Evolutionary conservation across 2,888 invertebrate genomes (phyloP), one percentile per base, ranked within the genome.

Genomic region (Hydrotaea diabolus): DNA sequence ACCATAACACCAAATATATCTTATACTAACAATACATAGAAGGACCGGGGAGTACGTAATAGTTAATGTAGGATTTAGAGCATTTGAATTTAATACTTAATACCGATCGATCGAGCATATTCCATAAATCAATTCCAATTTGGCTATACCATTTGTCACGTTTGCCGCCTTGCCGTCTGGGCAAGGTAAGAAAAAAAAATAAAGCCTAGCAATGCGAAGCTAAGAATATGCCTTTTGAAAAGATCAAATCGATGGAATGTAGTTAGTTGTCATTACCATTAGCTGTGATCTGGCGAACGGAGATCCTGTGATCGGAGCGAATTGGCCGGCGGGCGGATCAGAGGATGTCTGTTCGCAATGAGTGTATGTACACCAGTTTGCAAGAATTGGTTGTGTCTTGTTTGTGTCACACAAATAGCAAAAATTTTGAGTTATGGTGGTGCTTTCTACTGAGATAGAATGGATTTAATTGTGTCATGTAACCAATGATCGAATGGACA

Each of bases 391-490:
- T 23, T 46, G 46, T 46, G 46, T 46, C 69, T 46, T 69, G 69
- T 21, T 46, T 21, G 69, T 23, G 4, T 43, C 43, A 69, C 69
- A 43, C 31, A 66, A 9, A 69, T 66, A 36, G n/a, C 64, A 69
- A 21, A 69, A 43, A 69, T 69, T 91, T 91, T 91, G 91, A 91
- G 91, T 89, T 89, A 89, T 91, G 91, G 91, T 90, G 91, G 91
- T 91, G 91, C 91, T 91, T 91, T 91, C 91, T 91, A 89, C 91
- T 89, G 90, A 91, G 91, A 82, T 79, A 87, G 88, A 86, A 76
- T 36, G 85, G 87, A 86, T 86, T 86, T 76, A 87, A 62, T 39
- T 75, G 55, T 64, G 69, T 78, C 74, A 76, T 83, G 71, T 73
- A 55, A 74, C 17, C 66, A 17, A 82, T 79, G 43, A 49, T 49